Evolutionary conservation across 2,113 vertebrate species (phyloP).

Genomic region (Furnarius figulus): DNA sequence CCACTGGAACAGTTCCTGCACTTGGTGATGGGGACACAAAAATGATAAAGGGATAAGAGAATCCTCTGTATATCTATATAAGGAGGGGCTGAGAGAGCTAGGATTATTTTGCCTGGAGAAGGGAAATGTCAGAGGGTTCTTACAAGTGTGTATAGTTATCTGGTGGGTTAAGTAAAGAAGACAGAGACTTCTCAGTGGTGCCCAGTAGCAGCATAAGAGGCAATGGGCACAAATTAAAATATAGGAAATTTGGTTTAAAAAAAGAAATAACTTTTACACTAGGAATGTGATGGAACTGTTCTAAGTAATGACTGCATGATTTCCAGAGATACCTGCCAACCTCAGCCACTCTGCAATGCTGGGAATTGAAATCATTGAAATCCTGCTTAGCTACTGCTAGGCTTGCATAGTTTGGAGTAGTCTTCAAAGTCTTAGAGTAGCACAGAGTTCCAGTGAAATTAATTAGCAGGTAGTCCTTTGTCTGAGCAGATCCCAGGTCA

Average conservation of each 20-base stretch:
- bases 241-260: not conserved
- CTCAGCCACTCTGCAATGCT: not conserved
- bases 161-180: not conserved
- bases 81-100: not conserved
- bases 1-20: not conserved
- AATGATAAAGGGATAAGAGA: not conserved
- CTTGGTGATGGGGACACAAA: not conserved
- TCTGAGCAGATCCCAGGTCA: slow-evolving; percentile 5
- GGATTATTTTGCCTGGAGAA: not conserved
- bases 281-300: not conserved
- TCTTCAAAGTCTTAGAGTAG: not conserved
- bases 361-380: not conserved
- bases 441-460: not conserved
- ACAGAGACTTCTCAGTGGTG: not conserved
- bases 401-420: not conserved
- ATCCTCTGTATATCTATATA: not conserved
- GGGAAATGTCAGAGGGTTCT: not conserved
- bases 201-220: not conserved
- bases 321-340: not conserved
- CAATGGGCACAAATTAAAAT: not conserved
- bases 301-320: not conserved
- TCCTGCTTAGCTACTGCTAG: not conserved
- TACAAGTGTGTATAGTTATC: not conserved
- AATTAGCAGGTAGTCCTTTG: slow-evolving; percentile 30
- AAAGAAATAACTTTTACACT: not conserved